Conservation (phyloP, 2,797 vertebrate genomes). For the Muscicapa comitata region DNA sequence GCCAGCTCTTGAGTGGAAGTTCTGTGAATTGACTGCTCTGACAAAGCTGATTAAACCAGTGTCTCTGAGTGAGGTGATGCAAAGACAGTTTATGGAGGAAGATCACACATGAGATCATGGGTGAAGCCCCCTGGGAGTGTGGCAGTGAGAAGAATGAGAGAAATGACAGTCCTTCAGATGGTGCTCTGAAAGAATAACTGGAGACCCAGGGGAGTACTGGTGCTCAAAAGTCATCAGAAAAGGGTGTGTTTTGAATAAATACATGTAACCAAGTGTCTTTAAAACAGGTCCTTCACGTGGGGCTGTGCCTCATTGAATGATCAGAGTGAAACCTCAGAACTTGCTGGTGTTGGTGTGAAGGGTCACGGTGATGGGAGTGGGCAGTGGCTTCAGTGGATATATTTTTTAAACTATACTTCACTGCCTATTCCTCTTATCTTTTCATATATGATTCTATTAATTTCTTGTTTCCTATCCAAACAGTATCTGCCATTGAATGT, state of each 20-base stretch:
- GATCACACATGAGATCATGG: not conserved
- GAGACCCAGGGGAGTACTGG: not conserved
- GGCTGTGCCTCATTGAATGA: not conserved
- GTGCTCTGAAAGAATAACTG: not conserved
- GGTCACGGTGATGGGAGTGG: accelerated
- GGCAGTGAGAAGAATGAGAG: not conserved
- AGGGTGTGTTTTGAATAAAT: not conserved
- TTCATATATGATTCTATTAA: not conserved
- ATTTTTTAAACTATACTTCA: not conserved
- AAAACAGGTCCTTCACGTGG: not conserved
- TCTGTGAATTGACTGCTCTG: not conserved
- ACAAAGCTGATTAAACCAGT: not conserved
- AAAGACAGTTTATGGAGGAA: not conserved
- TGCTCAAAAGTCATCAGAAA: not conserved
- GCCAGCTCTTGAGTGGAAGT: not conserved
- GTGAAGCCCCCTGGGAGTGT: not conserved
- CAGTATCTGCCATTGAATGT: not conserved
- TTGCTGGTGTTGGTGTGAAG: not conserved
- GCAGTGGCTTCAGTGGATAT: accelerated
- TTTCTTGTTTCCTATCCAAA: not conserved
- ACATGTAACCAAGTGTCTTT: not conserved
- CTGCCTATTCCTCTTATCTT: not conserved
- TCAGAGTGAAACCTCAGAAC: not conserved
- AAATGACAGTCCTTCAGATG: not conserved
- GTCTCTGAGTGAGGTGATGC: not conserved